These are phyloP conservation scores for Zosterops pallidus DNA, from an alignment of 2,113 vertebrate genomes.

Conservation along the genomic window DNA sequence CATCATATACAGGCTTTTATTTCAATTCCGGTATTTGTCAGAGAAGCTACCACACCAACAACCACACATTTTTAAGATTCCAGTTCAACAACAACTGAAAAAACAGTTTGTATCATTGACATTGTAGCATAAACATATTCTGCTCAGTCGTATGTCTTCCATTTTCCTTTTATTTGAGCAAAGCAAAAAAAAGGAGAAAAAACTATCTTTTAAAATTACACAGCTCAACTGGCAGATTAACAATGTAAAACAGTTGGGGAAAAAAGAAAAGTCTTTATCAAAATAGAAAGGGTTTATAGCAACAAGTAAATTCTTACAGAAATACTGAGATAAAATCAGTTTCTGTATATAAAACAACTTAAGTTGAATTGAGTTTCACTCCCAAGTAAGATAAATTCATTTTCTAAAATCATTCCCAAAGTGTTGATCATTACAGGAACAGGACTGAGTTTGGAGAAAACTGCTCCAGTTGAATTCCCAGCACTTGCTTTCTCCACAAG, in stretches of 20 bases:
- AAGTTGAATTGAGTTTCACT: conserved; percentile 17
- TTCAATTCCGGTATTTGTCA: conserved; percentile 39
- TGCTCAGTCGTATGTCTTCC: conserved; percentile 49
- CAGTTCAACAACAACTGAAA: conserved; percentile 58
- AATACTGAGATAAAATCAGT: conserved; percentile 38
- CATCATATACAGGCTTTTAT: neutral
- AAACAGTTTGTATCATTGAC: conserved; percentile 59
- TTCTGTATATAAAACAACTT: conserved; percentile 42
- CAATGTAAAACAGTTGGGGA: neutral
- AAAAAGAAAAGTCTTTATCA: conserved; percentile 3
- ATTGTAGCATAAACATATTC: conserved; percentile 50
- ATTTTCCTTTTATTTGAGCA: conserved; percentile 37
- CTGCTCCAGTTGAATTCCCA: neutral
- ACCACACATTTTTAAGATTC: conserved; percentile 41
- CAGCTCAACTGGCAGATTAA: conserved; percentile 43
- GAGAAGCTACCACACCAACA: conserved; percentile 36
- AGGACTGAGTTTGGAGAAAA: conserved; percentile 27
- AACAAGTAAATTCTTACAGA: conserved; percentile 46
- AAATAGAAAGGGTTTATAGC: conserved; percentile 48
- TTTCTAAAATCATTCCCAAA: conserved; percentile 32
- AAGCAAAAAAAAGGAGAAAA: neutral
- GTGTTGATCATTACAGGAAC: conserved; percentile 28
- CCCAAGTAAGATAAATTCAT: conserved; percentile 3
- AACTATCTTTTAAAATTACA: neutral
- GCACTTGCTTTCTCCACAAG: neutral